Evolutionary conservation across 2,888 invertebrate species (phyloP).

Genomic region (Drosophila histrio): DNA sequence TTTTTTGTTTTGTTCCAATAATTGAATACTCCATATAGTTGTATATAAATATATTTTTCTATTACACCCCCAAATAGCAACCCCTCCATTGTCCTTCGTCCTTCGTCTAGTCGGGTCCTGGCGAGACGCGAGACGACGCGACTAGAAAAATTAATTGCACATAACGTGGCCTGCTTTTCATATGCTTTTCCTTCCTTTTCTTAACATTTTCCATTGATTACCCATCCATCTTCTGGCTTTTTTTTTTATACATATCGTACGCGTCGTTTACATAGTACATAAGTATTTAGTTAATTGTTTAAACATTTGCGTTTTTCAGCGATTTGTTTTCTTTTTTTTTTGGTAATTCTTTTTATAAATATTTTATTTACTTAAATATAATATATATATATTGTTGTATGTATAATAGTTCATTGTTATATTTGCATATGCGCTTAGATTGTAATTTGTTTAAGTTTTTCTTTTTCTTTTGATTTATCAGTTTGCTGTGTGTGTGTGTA

Average conservation of each 20-base stretch:
- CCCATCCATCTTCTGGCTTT: slow-evolving; percentile 40
- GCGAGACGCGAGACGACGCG: slow-evolving; percentile 46
- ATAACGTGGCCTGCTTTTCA: slow-evolving; percentile 73
- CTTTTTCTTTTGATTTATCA: slow-evolving; percentile 64
- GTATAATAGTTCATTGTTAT: slow-evolving; percentile 79
- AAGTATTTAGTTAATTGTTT: slow-evolving; percentile 63
- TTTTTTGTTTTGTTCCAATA: slow-evolving; percentile 64
- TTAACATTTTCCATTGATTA: slow-evolving; percentile 24
- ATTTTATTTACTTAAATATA: slow-evolving; percentile 76
- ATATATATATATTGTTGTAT: slow-evolving; percentile 59
- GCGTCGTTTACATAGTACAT: slow-evolving; percentile 53
- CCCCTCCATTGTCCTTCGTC: slow-evolving; percentile 8
- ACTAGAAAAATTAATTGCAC: slow-evolving; percentile 77
- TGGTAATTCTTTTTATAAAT: slow-evolving; percentile 64
- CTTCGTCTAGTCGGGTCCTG: slow-evolving; percentile 30
- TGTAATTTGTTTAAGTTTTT: slow-evolving; percentile 74
- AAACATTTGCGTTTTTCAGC: slow-evolving; percentile 54
- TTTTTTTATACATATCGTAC: slow-evolving; percentile 44
- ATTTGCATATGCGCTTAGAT: slow-evolving; percentile 73
- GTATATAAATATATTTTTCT: slow-evolving; percentile 78
- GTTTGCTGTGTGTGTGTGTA: slow-evolving; percentile 39
- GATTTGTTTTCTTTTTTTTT: slow-evolving; percentile 24
- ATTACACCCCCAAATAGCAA: slow-evolving; percentile 59
- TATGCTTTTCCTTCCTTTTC: slow-evolving; percentile 26
- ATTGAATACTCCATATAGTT: slow-evolving; percentile 72